Conservation (phyloP, 2,113 vertebrate genomes). For the Macrotus californicus region DNA sequence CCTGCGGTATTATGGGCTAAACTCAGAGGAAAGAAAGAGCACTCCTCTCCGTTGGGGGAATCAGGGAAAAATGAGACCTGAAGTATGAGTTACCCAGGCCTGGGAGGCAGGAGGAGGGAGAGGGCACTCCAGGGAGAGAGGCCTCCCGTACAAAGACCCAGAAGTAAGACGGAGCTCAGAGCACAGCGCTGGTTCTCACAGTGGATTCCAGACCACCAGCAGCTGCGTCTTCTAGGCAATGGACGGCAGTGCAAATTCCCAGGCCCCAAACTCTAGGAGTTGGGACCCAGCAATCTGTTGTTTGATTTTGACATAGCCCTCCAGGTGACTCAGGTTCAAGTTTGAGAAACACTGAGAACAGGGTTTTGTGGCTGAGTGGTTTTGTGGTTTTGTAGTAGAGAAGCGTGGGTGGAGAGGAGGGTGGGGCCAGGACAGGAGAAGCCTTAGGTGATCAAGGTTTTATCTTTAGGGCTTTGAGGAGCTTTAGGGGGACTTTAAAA, state of each 20-base stretch:
- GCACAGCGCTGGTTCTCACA: background rate
- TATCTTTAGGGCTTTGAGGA: no score
- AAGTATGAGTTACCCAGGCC: background rate
- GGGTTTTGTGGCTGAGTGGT: no score
- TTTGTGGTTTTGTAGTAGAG: no score
- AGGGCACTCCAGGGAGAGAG: background rate
- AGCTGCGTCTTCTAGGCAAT: background rate
- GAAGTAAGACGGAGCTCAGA: background rate
- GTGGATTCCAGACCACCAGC: background rate
- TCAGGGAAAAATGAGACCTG: rapidly evolving
- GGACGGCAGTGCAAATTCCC: background rate
- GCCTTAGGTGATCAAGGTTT: no score
- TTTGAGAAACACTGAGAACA: no score
- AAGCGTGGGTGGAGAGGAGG: no score
- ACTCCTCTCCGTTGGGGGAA: background rate
- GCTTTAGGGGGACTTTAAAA: no score
- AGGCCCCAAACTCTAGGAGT: background rate
- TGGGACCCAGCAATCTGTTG: no score
- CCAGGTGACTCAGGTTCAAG: no score
- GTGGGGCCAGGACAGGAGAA: no score
- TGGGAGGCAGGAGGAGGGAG: background rate
- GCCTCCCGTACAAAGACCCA: background rate
- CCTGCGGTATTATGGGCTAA: background rate
- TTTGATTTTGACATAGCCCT: no score
- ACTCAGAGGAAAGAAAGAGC: background rate